Evolutionary conservation across 2,888 invertebrate genomes (phyloP).

Genomic region (Endomychus coccineus): DNA sequence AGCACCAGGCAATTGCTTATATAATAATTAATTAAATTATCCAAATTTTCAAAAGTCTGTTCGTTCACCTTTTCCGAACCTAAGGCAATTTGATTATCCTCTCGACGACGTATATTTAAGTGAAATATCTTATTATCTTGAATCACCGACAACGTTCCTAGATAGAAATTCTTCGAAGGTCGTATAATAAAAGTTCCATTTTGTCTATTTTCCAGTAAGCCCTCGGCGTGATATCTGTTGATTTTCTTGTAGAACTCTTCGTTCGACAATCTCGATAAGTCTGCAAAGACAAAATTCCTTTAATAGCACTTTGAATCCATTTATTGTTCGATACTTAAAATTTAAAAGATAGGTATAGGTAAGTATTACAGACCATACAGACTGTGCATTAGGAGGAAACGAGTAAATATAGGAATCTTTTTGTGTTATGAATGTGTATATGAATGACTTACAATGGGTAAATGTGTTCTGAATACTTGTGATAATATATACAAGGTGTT

Average conservation of each 20-base stretch:
- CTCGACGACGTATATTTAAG: slow-evolving; percentile 48
- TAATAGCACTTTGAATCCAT: no score
- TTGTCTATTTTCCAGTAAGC: slow-evolving; percentile 48
- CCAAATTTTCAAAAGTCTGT: slow-evolving; percentile 47
- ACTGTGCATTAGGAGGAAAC: no score
- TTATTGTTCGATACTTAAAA: no score
- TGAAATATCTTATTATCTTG: slow-evolving; percentile 51
- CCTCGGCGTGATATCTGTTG: slow-evolving; percentile 48
- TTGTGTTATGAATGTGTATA: no score
- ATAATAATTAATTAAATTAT: slow-evolving; percentile 50
- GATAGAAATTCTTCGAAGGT: slow-evolving; percentile 46
- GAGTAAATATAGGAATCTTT: no score
- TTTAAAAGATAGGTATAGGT: no score
- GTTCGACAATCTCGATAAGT: no score
- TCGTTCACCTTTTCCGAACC: slow-evolving; percentile 51
- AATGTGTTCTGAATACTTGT: no score
- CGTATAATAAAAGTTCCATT: slow-evolving; percentile 54
- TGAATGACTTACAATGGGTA: no score
- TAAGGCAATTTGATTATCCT: slow-evolving; percentile 50
- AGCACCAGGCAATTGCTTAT: slow-evolving; percentile 49
- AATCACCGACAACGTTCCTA: slow-evolving; percentile 50
- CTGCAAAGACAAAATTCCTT: no score
- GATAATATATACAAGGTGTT: no score
- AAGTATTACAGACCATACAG: no score
- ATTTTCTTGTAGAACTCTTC: slow-evolving; percentile 54